phyloP scores from a whole-genome alignment of 2,888 invertebrate genomes.

The Lordiphosa fenestrarum region DNA sequence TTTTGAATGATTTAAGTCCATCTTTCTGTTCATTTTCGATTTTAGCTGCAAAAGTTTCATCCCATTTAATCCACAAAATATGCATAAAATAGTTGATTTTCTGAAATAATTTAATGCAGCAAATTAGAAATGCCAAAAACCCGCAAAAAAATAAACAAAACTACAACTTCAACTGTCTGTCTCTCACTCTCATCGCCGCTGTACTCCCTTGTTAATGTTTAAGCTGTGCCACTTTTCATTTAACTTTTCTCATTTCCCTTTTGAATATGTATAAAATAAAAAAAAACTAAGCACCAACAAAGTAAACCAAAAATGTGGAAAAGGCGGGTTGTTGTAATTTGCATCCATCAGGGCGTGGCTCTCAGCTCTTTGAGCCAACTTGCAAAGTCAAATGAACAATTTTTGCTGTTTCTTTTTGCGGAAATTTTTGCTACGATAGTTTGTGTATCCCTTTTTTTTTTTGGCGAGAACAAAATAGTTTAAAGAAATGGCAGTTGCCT shows the following conservation, averaged over 20 bases:
- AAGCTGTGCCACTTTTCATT: slow-evolving; percentile 31
- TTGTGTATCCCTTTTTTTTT: no score
- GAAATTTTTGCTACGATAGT: background rate
- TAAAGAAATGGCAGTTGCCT: slow-evolving; percentile 7
- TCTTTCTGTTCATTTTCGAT: no score
- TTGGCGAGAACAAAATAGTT: background rate
- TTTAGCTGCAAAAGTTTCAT: no score
- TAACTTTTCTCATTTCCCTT: slow-evolving; percentile 32
- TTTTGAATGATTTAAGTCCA: no score
- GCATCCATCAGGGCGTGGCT: slow-evolving; percentile 12
- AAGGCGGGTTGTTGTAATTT: slow-evolving; percentile 7
- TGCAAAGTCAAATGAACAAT: slow-evolving; percentile 2
- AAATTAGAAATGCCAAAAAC: no score
- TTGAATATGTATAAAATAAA: slow-evolving; percentile 20
- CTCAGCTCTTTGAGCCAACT: slow-evolving; percentile 1
- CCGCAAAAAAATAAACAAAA: slow-evolving; percentile 7
- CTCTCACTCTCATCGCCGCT: no score
- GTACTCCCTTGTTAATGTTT: slow-evolving; percentile 32
- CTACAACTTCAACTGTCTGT: slow-evolving; percentile 2
- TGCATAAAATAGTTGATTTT: no score
- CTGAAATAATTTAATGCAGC: no score
- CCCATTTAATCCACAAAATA: no score
- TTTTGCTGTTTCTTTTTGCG: slow-evolving; percentile 1
- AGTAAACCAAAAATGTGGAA: slow-evolving; percentile 4
- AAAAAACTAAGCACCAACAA: slow-evolving; percentile 16